phyloP scores from a whole-genome alignment of 1,140 invertebrate genomes.

The Achroia grisella region DNA sequence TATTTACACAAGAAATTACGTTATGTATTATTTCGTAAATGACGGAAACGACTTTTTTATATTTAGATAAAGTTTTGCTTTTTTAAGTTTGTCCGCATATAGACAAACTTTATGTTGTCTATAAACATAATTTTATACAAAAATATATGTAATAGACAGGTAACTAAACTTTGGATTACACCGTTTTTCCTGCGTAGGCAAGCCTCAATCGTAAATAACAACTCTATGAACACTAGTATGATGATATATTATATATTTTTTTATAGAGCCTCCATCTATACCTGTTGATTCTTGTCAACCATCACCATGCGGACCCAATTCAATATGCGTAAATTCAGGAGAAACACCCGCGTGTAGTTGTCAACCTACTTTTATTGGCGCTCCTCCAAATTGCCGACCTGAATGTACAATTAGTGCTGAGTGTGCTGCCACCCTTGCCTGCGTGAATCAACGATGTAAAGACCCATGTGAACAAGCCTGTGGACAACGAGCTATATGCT shows the following conservation, averaged over 20 bases:
- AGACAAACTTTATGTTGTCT: too few relatives aligned
- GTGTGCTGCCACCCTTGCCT: conserved; percentile 81
- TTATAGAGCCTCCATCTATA: conserved; percentile 7
- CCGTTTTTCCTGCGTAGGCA: too few relatives aligned
- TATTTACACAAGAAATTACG: not conserved
- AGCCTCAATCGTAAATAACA: too few relatives aligned
- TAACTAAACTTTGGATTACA: too few relatives aligned
- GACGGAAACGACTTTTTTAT: not conserved
- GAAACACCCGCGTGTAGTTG: conserved; percentile 86
- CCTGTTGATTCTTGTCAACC: conserved; percentile 79
- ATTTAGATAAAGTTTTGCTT: too few relatives aligned
- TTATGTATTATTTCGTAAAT: not conserved
- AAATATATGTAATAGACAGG: too few relatives aligned
- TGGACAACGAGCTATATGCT: conserved; percentile 77
- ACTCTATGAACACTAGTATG: too few relatives aligned
- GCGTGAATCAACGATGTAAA: conserved; percentile 80
- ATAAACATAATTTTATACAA: too few relatives aligned
- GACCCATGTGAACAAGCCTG: conserved; percentile 84
- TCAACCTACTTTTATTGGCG: conserved; percentile 82
- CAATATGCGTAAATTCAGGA: conserved; percentile 80
- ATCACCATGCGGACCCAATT: conserved; percentile 87
- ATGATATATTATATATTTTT: conserved; percentile 3
- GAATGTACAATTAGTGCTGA: conserved; percentile 86
- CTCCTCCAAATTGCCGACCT: conserved; percentile 86
- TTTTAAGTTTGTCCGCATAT: too few relatives aligned